phyloP scores from a whole-genome alignment of 2,113 vertebrate species.

The Canis aureus region DNA sequence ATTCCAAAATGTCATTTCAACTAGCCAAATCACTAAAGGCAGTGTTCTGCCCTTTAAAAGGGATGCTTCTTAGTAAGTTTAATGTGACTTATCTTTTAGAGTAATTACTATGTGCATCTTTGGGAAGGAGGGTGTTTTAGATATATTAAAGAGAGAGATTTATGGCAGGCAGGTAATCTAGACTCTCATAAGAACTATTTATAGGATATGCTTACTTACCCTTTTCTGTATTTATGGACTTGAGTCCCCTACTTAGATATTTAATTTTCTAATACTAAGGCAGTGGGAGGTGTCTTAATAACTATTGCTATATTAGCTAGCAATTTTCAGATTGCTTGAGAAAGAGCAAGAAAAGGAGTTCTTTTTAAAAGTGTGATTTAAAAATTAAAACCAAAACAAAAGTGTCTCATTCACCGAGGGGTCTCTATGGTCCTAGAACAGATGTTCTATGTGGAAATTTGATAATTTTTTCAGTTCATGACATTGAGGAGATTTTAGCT shows the following conservation, averaged over 20 bases:
- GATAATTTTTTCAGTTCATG: not conserved
- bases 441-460: not conserved
- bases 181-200: constrained; percentile 44
- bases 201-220: constrained; percentile 36
- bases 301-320: constrained; percentile 53
- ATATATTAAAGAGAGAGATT: constrained; percentile 28
- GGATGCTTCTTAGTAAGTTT: not conserved
- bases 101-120: not conserved
- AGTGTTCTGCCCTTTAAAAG: not conserved
- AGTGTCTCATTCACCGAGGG: not conserved
- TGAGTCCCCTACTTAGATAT: constrained; percentile 32
- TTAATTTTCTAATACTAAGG: constrained; percentile 61
- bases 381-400: not conserved
- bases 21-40: not conserved
- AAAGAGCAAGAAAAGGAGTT: not conserved
- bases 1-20: not conserved
- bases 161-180: constrained; percentile 19
- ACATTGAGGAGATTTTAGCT: not conserved
- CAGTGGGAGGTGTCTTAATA: constrained; percentile 59
- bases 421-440: not conserved
- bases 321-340: constrained; percentile 45
- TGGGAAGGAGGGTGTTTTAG: not conserved
- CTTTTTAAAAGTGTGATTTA: constrained; percentile 41
- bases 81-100: not conserved
- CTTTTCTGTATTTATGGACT: constrained; percentile 24